Percentiles rank a stretch among this genome's conserved stretches.
phyloP scores from a whole-genome alignment of 1,140 invertebrate genomes.

The Cheumatopsyche charites region DNA sequence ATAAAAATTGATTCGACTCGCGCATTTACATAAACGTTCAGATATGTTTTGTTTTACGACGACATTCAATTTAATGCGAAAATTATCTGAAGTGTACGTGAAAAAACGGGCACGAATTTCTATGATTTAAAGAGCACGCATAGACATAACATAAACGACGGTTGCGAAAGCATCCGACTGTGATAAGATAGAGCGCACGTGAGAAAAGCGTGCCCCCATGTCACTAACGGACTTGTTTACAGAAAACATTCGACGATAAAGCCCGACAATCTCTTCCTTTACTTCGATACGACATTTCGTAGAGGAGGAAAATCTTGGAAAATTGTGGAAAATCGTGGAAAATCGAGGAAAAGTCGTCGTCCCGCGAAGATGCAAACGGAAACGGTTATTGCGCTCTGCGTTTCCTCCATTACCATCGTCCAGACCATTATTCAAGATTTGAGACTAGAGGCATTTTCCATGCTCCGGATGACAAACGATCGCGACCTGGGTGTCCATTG shows the following conservation, averaged over 20 bases:
- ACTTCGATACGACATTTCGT: constrained; percentile 19
- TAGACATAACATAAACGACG: constrained; percentile 43
- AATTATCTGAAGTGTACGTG: too few species aligned
- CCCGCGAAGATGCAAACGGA: background rate
- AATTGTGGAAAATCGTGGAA: background rate
- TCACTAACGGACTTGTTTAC: constrained; percentile 41
- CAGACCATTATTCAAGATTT: constrained; percentile 47
- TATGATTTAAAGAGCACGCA: constrained; percentile 20
- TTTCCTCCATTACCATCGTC: background rate
- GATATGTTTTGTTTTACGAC: too few species aligned
- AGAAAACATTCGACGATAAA: background rate
- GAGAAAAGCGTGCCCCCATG: background rate
- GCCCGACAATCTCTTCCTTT: background rate
- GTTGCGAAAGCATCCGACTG: constrained; percentile 44
- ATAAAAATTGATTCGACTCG: too few species aligned
- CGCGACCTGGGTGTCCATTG: constrained; percentile 43
- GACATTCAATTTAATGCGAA: too few species aligned
- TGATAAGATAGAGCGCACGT: constrained; percentile 40
- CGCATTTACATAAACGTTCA: too few species aligned
- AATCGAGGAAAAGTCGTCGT: background rate
- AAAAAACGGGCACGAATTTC: too few species aligned
- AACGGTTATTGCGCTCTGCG: background rate
- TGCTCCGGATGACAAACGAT: constrained; percentile 45
- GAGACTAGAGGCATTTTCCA: constrained; percentile 38
- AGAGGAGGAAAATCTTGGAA: constrained; percentile 14